Evolutionary conservation across 2,113 vertebrate species (phyloP).

Genomic region (Paraplagusia blochii): DNA sequence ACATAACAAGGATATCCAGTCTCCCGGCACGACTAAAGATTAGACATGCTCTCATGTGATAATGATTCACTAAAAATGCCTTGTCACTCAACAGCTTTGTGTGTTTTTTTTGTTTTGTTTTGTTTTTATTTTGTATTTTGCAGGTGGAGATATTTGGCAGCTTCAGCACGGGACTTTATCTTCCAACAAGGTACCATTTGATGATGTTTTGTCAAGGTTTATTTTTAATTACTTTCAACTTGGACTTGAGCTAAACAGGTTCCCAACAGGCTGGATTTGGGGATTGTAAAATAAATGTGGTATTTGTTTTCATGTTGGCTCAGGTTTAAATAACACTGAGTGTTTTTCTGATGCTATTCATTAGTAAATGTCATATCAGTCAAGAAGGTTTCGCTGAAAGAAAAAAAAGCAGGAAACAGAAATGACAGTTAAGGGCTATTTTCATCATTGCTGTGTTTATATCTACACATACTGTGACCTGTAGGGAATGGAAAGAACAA

Average conservation of each 20-base stretch:
- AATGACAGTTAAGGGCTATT: no score
- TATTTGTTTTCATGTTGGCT: not conserved
- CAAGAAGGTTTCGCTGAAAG: not conserved
- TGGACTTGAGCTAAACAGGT: not conserved
- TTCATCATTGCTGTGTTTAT: no score
- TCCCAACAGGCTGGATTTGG: not conserved
- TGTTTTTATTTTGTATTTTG: slow-evolving; percentile 53
- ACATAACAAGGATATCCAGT: not conserved
- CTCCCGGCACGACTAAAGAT: not conserved
- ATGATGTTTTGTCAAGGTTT: not conserved
- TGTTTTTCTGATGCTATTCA: not conserved
- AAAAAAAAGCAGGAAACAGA: no score
- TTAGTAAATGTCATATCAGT: not conserved
- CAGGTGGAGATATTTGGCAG: slow-evolving; percentile 99
- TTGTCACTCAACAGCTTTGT: not conserved
- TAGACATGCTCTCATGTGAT: not conserved
- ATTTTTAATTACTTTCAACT: not conserved
- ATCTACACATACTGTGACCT: no score
- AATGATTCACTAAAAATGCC: not conserved
- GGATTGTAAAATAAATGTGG: not conserved
- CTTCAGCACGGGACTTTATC: slow-evolving; percentile 97
- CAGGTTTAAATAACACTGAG: not conserved
- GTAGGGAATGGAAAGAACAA: no score
- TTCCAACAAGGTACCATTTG: slow-evolving; percentile 88
- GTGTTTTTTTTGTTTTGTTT: slow-evolving; percentile 23